Conservation (phyloP, 1,140 invertebrate genomes). For the Druon quercuslanigerum region DNA sequence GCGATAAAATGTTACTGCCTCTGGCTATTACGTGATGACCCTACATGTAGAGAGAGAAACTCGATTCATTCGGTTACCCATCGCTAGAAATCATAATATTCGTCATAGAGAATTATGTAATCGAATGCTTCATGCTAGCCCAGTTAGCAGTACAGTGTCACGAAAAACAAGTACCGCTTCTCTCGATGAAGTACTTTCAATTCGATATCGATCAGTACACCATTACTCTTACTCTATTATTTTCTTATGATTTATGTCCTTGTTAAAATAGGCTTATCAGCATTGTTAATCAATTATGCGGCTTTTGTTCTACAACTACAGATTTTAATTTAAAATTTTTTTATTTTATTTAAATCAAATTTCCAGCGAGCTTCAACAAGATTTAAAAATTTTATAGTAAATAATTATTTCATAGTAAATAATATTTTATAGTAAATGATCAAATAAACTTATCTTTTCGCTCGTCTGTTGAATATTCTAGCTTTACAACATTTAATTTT, state of each 20-base stretch:
- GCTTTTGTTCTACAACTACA: too few species aligned
- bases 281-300: neutral
- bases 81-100: neutral
- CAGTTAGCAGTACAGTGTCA: neutral
- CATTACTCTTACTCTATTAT: conserved; percentile 22
- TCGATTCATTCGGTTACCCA: neutral
- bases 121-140: conserved; percentile 1
- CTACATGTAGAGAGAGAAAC: neutral
- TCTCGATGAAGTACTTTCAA: conserved; percentile 7
- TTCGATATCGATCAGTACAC: neutral
- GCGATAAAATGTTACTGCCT: neutral
- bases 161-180: neutral
- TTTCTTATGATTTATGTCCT: conserved; percentile 20
- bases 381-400: too few species aligned
- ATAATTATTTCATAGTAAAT: too few species aligned
- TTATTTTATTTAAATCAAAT: too few species aligned
- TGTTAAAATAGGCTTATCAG: neutral
- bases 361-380: too few species aligned
- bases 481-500: too few species aligned
- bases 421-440: too few species aligned
- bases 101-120: conserved; percentile 24
- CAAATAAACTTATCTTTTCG: too few species aligned
- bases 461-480: too few species aligned
- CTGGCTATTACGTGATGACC: conserved; percentile 21
- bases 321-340: too few species aligned